Evolutionary conservation across 2,888 invertebrate species (phyloP).

Genomic region (Drosophila meridionalis): DNA sequence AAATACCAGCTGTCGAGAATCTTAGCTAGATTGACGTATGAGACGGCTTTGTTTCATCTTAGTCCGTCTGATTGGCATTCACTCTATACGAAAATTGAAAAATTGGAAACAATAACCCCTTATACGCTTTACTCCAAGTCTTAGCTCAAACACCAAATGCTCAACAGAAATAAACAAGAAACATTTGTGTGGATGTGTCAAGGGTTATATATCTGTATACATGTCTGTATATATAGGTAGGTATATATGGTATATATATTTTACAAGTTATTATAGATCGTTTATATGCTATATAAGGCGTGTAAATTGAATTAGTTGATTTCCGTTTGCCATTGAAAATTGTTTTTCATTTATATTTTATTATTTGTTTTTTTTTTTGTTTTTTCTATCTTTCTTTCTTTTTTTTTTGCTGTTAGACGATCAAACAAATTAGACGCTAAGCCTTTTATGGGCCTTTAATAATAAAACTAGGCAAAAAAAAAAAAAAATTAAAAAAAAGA

Average conservation of each 20-base stretch:
- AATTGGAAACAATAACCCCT: too few relatives aligned
- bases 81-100: too few relatives aligned
- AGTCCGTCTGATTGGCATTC: too few relatives aligned
- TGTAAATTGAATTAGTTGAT: slow-evolving; percentile 57
- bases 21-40: too few relatives aligned
- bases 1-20: too few relatives aligned
- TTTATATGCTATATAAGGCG: slow-evolving; percentile 18
- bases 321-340: slow-evolving; percentile 75
- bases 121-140: too few relatives aligned
- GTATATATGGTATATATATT: not conserved
- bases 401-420: slow-evolving; percentile 72
- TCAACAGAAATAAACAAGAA: not conserved
- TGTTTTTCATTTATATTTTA: slow-evolving; percentile 52
- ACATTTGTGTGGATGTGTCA: slow-evolving; percentile 2
- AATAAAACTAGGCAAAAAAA: slow-evolving; percentile 64
- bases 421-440: slow-evolving; percentile 76
- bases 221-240: not conserved
- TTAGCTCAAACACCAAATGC: not conserved
- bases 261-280: slow-evolving; percentile 23
- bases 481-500: slow-evolving; percentile 28
- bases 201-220: slow-evolving; percentile 9
- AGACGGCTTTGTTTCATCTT: too few relatives aligned
- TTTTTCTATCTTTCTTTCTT: slow-evolving; percentile 44
- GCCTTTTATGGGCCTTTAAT: slow-evolving; percentile 72
- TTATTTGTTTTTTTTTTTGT: slow-evolving; percentile 21